Percentiles rank a stretch among this genome's conserved stretches.
Evolutionary conservation across 2,113 vertebrate genomes (phyloP).

Genomic region (Delphinus delphis): DNA sequence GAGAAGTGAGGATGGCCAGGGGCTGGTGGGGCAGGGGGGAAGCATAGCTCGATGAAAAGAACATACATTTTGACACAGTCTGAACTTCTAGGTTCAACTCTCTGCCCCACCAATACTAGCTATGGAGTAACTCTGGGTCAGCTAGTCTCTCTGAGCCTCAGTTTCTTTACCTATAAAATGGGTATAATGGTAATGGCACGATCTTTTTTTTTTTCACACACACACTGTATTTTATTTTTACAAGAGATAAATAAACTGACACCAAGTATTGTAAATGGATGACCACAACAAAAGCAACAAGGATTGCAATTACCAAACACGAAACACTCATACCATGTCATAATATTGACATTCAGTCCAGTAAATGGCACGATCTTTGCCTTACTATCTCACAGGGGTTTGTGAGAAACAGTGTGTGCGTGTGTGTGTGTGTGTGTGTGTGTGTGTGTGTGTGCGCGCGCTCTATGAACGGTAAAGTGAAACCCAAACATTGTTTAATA

Average conservation of each 20-base stretch:
- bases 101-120: not conserved
- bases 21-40: not conserved
- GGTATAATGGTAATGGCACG: not conserved
- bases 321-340: too few relatives aligned
- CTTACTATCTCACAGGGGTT: not conserved
- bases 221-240: too few relatives aligned
- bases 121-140: not conserved
- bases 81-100: not conserved
- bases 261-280: too few relatives aligned
- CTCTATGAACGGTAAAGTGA: not conserved
- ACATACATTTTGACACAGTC: not conserved
- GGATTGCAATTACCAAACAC: too few relatives aligned
- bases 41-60: not conserved
- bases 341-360: too few relatives aligned
- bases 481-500: not conserved
- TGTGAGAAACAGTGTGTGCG: not conserved
- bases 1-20: not conserved
- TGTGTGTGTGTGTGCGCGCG: rapidly evolving
- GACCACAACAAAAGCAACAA: too few relatives aligned
- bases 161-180: not conserved
- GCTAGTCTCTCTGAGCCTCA: not conserved
- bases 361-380: rapidly evolving
- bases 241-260: too few relatives aligned
- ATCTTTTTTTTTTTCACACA: rapidly evolving
- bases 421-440: rapidly evolving